These are phyloP conservation scores for Apostichopus leukothele DNA, from an alignment of 53 echinoderm and acorn worm species.

Conservation along the genomic window DNA sequence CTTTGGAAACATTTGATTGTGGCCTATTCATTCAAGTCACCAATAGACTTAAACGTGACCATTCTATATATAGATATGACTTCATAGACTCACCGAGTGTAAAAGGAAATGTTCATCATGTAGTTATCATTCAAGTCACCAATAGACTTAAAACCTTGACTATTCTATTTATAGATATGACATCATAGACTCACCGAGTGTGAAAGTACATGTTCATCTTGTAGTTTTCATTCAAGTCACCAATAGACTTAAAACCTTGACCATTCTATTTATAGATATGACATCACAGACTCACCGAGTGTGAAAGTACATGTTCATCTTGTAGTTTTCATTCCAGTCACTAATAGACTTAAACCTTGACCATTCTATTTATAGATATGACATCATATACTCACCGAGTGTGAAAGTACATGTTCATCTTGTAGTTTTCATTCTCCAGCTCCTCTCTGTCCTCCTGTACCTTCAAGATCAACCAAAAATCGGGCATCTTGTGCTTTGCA, in stretches of 20 bases:
- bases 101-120: no score
- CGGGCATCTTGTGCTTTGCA: conserved; percentile 76
- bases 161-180: neutral
- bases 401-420: conserved; percentile 89
- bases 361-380: neutral
- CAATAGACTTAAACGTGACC: no score
- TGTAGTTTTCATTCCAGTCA: no score
- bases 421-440: conserved; percentile 44
- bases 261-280: neutral
- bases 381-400: conserved; percentile 59
- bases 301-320: conserved; percentile 83
- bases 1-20: no score
- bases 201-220: no score
- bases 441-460: conserved; percentile 61
- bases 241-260: no score
- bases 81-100: no score
- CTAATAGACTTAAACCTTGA: neutral
- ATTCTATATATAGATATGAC: no score
- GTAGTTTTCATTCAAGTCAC: no score
- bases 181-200: conserved; percentile 54
- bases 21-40: no score
- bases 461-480: conserved; percentile 95
- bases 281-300: conserved; percentile 64
- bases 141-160: no score
- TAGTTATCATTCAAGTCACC: no score